These are phyloP conservation scores for Dicerorhinus sumatrensis DNA, from an alignment of 2,113 vertebrate species.

Conservation along the genomic window DNA sequence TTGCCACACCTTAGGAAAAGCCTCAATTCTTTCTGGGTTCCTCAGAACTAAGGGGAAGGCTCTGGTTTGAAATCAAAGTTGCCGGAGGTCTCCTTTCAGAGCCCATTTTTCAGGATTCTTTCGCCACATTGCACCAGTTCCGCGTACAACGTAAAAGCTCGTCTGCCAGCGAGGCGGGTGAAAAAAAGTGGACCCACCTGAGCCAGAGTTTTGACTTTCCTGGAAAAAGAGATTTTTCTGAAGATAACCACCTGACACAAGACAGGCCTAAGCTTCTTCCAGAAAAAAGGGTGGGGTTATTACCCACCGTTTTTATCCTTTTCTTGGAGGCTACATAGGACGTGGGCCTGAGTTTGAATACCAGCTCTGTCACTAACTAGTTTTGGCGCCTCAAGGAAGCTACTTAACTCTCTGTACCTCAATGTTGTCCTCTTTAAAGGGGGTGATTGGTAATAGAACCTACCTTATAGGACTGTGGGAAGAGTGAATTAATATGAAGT, in stretches of 20 bases:
- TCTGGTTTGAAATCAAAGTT: constrained; percentile 48
- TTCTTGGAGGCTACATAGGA: neutral
- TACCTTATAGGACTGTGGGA: neutral
- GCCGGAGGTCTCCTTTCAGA: neutral
- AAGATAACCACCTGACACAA: neutral
- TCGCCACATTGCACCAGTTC: neutral
- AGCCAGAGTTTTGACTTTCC: neutral
- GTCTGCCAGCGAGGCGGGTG: rapidly evolving
- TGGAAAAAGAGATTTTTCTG: neutral
- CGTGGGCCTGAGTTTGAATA: neutral
- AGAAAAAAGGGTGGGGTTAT: neutral
- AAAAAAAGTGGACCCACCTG: neutral
- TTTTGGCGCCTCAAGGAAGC: neutral
- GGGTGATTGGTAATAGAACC: neutral
- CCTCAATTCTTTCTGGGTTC: constrained; percentile 49
- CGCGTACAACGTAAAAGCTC: neutral
- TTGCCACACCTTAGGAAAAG: neutral
- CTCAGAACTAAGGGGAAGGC: constrained; percentile 19
- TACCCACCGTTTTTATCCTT: neutral
- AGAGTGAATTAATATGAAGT: neutral
- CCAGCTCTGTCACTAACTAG: neutral
- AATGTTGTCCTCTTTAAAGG: neutral
- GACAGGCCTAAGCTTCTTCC: neutral
- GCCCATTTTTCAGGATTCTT: neutral
- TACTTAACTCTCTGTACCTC: neutral